A percentile compares a stretch with the other conserved stretches of the same genome.
These are phyloP conservation scores for Megamerina dolium DNA, from an alignment of 2,888 invertebrate species.

Conservation along the genomic window DNA sequence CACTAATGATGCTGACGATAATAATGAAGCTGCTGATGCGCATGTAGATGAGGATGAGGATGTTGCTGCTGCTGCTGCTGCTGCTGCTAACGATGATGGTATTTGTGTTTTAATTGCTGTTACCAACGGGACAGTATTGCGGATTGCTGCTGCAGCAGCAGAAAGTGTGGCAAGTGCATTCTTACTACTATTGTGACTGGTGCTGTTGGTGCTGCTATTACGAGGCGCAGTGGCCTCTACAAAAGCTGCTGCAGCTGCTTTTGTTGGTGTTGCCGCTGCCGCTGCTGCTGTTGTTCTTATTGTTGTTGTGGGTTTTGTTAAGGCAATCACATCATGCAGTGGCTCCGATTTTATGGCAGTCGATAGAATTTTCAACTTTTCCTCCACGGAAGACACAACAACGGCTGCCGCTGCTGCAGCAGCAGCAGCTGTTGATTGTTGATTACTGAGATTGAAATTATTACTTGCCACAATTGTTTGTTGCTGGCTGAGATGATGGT, in stretches of 20 bases:
- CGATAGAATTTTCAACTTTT: slow-evolving; percentile 42
- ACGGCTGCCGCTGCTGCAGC: slow-evolving; percentile 10
- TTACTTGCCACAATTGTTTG: slow-evolving; percentile 6
- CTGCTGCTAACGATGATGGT: slow-evolving; percentile 7
- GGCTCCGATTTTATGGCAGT: slow-evolving; percentile 48
- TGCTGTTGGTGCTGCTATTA: slow-evolving; percentile 16
- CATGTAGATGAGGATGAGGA: slow-evolving; percentile 1
- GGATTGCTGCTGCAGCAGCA: slow-evolving; percentile 14
- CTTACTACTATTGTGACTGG: slow-evolving; percentile 14
- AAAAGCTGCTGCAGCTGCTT: slow-evolving; percentile 1
- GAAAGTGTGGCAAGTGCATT: slow-evolving; percentile 9
- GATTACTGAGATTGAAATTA: slow-evolving; percentile 5
- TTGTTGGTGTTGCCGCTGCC: slow-evolving; percentile 8
- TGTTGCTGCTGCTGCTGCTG: slow-evolving; percentile 7
- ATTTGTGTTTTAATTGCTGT: slow-evolving; percentile 3
- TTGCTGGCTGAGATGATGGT: slow-evolving; percentile 16
- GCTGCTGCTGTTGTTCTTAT: slow-evolving; percentile 15
- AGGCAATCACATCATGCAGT: slow-evolving; percentile 40
- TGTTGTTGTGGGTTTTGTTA: slow-evolving; percentile 20
- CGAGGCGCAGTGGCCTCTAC: slow-evolving; percentile 3
- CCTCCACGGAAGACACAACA: slow-evolving; percentile 25
- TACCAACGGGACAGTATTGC: slow-evolving; percentile 3
- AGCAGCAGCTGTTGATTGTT: slow-evolving; percentile 5
- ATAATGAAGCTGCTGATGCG: too few species aligned
- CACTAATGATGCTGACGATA: too few species aligned